Percentiles rank a stretch among this genome's conserved stretches.
Conservation (phyloP, 2,888 invertebrate species). For the Ctena decussata region DNA sequence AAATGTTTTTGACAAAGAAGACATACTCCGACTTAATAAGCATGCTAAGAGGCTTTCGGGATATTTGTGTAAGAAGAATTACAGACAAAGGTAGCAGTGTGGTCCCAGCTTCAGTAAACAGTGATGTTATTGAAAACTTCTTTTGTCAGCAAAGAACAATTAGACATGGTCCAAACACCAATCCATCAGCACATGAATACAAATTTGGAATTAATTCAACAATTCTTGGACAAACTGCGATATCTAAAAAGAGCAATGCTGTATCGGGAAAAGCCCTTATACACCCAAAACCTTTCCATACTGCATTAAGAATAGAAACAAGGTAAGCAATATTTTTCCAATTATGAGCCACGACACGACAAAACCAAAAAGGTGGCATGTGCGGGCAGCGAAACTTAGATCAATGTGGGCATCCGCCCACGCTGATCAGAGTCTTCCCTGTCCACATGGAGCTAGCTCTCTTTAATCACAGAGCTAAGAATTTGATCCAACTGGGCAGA, state of each 20-base stretch:
- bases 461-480: too few species aligned
- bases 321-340: too few species aligned
- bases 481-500: too few species aligned
- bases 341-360: too few species aligned
- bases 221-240: conserved; percentile 49
- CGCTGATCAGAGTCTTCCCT: too few species aligned
- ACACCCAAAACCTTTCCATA: too few species aligned
- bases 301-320: too few species aligned
- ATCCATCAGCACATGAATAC: conserved; percentile 44
- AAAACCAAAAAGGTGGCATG: too few species aligned
- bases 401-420: too few species aligned
- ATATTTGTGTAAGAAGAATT: conserved; percentile 37
- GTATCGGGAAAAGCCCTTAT: too few species aligned
- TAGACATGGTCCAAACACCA: conserved; percentile 42
- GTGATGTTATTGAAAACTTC: conserved; percentile 52
- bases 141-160: conserved; percentile 53
- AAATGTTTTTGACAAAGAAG: conserved; percentile 42
- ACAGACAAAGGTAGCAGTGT: conserved; percentile 30
- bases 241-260: conserved; percentile 53
- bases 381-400: too few species aligned
- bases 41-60: conserved; percentile 39
- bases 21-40: conserved; percentile 44
- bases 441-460: too few species aligned
- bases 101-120: conserved; percentile 49
- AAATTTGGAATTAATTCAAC: conserved; percentile 54